Base-by-base conservation (phyloP, 2,888 invertebrate species). In the Aricia artaxerxes region DNA sequence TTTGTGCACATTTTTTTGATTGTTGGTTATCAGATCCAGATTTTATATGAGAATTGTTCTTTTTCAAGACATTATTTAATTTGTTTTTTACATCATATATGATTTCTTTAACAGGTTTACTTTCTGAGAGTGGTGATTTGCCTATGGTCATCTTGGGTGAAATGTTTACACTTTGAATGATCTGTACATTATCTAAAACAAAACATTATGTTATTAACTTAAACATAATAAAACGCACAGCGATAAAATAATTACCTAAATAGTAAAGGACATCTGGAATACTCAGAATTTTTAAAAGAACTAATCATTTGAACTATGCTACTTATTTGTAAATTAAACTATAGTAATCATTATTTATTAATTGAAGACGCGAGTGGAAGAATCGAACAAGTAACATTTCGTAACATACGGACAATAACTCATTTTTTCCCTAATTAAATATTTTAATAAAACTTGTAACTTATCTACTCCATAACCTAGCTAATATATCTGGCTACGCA, bases 141-240 rank as follows among this genome's bases (percentile, higher is more conserved):
- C 87, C 88, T 85, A 88, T 53, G 81, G 84, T 89, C 85, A 83
- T 84, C 88, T 87, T 90, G 49, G 86, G 81, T 78, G 84, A 57
- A 44, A 82, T 80, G 77, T 83, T 84, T 44, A 83, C 78, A 81
- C 81, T 86, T 84, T 85, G 88, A 60, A 82, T 80, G 79, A 83
- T 84, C 73, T 82, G 84, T 40, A 83, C 79, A 79, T 83, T 60
- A 81, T 88, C 91, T 91, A 82, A 77, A 88, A 89, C 81, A 78
- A 81, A 79, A 69, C 13, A 16, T 35, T 38, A 57, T 79, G 24
- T 40, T 73, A 76, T 24, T 44, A 78, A 77, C 35, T 13, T 57
- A 57, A 57, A 57, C 57, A 53, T 53, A 16, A 57, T 57, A 57
- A 9, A 9, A 9, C 13, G 35, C 35, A 69, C 35, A 16, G 6